Conservation (phyloP, 2,888 invertebrate genomes). For the Nemotelus pantherinus region DNA sequence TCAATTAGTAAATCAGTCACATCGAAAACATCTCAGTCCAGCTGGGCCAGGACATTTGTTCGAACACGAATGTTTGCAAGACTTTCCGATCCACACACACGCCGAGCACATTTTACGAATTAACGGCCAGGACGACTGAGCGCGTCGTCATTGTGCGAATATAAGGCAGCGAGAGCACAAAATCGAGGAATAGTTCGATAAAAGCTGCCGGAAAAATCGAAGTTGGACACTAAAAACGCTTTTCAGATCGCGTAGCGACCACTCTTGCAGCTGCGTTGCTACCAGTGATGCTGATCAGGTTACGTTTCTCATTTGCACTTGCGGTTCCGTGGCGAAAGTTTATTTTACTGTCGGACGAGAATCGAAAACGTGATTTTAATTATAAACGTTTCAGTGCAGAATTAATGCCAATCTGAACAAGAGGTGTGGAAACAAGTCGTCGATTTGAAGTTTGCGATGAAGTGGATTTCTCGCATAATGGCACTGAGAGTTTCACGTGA, state of each 20-base stretch:
- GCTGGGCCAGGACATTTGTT: neutral
- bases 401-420: constrained; percentile 1
- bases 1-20: constrained; percentile 42
- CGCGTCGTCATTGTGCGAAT: neutral
- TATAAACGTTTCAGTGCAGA: constrained; percentile 20
- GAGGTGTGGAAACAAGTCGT: too few relatives aligned
- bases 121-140: neutral
- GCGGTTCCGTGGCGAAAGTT: constrained; percentile 17
- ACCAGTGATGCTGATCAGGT: too few relatives aligned
- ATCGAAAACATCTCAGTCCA: constrained; percentile 22
- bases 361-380: constrained; percentile 41
- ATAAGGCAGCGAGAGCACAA: too few relatives aligned
- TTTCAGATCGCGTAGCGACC: neutral
- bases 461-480: too few relatives aligned
- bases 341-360: constrained; percentile 22
- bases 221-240: constrained; percentile 12
- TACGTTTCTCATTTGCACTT: too few relatives aligned
- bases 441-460: too few relatives aligned
- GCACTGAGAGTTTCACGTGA: too few relatives aligned
- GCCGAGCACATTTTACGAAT: constrained; percentile 4
- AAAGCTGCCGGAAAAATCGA: neutral
- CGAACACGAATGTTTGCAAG: neutral
- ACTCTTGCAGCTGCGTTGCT: too few relatives aligned
- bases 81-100: neutral
- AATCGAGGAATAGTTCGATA: too few relatives aligned